Base-by-base conservation (phyloP, 2,797 vertebrate genomes). In the Graptemys geographica region DNA sequence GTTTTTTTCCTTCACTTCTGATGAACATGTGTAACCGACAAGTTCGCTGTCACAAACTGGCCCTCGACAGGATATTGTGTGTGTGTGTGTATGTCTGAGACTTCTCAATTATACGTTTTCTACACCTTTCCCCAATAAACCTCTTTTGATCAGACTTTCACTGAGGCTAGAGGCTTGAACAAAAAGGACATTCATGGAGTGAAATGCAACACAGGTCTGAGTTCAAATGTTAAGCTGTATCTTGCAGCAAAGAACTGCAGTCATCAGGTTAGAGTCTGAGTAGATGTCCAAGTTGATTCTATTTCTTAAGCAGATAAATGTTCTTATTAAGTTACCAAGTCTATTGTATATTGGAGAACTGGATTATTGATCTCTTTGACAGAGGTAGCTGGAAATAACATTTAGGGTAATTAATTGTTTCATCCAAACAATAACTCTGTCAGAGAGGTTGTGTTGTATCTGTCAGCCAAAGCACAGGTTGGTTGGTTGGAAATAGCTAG, bases 251-350 rank as follows among this genome's bases (percentile, higher is more conserved):
- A 69, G 51, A 74, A 79, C 37, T 72, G 33, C n/a, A 23, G 21
- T 37, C 33, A 3, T 37, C 16, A 8, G 65, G 21, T 4, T 31
- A 7, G 57, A 18, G 13, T 86, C 90, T 79, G 37, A 51, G 83
- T 9, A 6, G 8, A 31, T 72, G 28, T 55, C 69, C 1, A 4
- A 2, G 3, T 1, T 37, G 79, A 31, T 59, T 31, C 28, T 28
- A 21, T 2, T 16, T 80, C 76, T 21, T 1, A 25, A 52, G 31
- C 2, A 1, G 25, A 0, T 0, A 0, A 33, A 3, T 51, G 7
- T 59, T 28, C 56, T 57, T 57, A 0, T 51, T 47, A 1, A 0
- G 0, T 31, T 65, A 4, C 4, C 44, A 44, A 11, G 78, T 12
- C 85, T 65, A 19, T 15, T 25, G 2, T 4, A 2, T 52, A 4